phyloP scores from a whole-genome alignment of 2,797 vertebrate genomes.

The Falco berigora region DNA sequence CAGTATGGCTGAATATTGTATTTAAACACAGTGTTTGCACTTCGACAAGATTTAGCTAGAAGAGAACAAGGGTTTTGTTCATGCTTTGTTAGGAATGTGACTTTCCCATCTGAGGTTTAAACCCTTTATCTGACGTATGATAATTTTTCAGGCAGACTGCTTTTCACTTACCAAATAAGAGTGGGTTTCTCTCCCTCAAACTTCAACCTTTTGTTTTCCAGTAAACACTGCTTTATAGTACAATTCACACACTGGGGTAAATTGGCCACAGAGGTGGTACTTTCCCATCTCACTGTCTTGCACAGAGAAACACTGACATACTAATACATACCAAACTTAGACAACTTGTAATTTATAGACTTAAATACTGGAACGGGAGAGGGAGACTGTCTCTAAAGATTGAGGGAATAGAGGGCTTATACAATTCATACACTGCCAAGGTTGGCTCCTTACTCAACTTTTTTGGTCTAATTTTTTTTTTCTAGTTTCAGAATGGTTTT shows the following conservation, averaged over 20 bases:
- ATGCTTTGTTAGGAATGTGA: constrained; percentile 68
- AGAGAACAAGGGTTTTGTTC: constrained; percentile 68
- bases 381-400: constrained; percentile 52
- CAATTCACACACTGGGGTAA: constrained; percentile 32
- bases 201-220: constrained; percentile 34
- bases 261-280: constrained; percentile 18
- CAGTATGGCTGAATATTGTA: constrained; percentile 70
- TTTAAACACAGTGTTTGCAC: constrained; percentile 70
- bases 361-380: constrained; percentile 57
- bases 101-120: constrained; percentile 48
- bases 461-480: constrained; percentile 56
- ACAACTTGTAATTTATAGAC: constrained; percentile 65
- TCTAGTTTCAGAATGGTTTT: constrained; percentile 62
- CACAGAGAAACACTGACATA: constrained; percentile 71
- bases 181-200: constrained; percentile 33
- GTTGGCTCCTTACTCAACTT: constrained; percentile 45
- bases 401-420: constrained; percentile 45
- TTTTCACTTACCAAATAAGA: constrained; percentile 46
- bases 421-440: constrained; percentile 61
- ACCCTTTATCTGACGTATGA: constrained; percentile 11
- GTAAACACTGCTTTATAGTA: constrained; percentile 58
- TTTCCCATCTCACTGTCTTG: constrained; percentile 58
- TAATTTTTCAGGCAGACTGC: constrained; percentile 55
- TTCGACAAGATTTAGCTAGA: constrained; percentile 65
- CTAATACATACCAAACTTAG: constrained; percentile 66